Conservation (phyloP, 2,797 vertebrate species). For the Acipenser oxyrinchus region DNA sequence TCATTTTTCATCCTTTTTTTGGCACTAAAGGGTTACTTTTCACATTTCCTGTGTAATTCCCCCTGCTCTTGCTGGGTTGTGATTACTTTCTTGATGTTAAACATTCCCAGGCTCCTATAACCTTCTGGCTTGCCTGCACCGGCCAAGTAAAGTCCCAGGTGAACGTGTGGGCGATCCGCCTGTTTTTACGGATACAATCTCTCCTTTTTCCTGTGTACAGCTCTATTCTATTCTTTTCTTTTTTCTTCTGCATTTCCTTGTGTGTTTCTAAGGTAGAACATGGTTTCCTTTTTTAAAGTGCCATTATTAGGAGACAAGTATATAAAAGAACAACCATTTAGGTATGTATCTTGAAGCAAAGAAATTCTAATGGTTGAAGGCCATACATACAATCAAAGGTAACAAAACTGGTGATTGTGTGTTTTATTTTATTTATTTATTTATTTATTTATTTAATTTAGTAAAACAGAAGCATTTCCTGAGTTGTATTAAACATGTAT, state of each 20-base stretch:
- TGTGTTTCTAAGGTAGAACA: slow-evolving; percentile 12
- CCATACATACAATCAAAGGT: no score
- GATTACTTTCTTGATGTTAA: slow-evolving; percentile 95
- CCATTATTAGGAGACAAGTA: background rate
- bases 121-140: slow-evolving; percentile 71
- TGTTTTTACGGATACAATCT: slow-evolving; percentile 79
- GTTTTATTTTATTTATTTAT: no score
- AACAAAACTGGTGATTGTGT: no score
- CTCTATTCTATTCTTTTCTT: slow-evolving; percentile 8
- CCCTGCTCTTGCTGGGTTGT: slow-evolving; percentile 76
- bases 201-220: slow-evolving; percentile 46
- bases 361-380: no score
- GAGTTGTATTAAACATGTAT: no score
- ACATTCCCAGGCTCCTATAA: slow-evolving; percentile 98
- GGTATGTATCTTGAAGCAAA: no score
- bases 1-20: slow-evolving; percentile 54
- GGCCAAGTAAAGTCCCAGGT: slow-evolving; percentile 91
- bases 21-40: slow-evolving; percentile 89
- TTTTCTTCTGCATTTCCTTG: slow-evolving; percentile 21
- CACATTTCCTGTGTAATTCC: slow-evolving; percentile 92
- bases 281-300: slow-evolving; percentile 3
- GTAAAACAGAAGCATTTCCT: no score
- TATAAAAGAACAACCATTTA: no score
- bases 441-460: no score
- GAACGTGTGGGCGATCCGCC: slow-evolving; percentile 83